Base-by-base conservation (phyloP, 2,113 vertebrate genomes). In the Piprites chloris region DNA sequence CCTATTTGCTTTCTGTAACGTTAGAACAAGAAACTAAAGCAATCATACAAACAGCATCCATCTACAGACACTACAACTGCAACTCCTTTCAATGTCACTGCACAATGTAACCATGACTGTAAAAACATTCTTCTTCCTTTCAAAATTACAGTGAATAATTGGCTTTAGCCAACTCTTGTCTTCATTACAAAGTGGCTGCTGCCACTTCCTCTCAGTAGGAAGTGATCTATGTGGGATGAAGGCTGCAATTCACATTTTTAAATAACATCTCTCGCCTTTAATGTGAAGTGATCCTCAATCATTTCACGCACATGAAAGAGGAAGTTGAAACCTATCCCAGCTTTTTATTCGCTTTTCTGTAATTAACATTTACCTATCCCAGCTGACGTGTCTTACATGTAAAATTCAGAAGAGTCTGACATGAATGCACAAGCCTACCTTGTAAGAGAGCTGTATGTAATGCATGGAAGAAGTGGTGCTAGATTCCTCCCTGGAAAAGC, bases 291-390 rank as follows among this genome's bases (percentile, higher is more conserved):
- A 90, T 93, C 35, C 49, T 95, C 86, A 89, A 81, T 94, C 84
- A 92, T 65, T 96, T 90, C 35, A 56, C 3, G 2, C 17, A 92
- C 65, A 82, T 94, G 75, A 93, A 92, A 84, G 67, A 62, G 53
- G 41, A 93, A 91, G 68, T 15, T 75, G 30, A 92, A 94, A 86
- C 8, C 9, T 66, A 93, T 86, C 77, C 68, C 89, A 90, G 56
- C 24, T 50, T 92, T 95, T 95, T 33, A 86, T 75, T 73, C 78
- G 75, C 37, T 85, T 87, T 91, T 88, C 78, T 93, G 75, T 79
- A 86, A 92, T 94, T 95, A 95, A 76, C 75, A 88, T 93, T 94
- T 95, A 91, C 89, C 85, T 96, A 62, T 71, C 39, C 85, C 90
- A 78, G 65, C 32, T 94, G 78, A 93, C 3, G 0, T 33, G 28